Base-by-base conservation (phyloP, 1,140 invertebrate species). In the Macrotrachela quadricornifera region DNA sequence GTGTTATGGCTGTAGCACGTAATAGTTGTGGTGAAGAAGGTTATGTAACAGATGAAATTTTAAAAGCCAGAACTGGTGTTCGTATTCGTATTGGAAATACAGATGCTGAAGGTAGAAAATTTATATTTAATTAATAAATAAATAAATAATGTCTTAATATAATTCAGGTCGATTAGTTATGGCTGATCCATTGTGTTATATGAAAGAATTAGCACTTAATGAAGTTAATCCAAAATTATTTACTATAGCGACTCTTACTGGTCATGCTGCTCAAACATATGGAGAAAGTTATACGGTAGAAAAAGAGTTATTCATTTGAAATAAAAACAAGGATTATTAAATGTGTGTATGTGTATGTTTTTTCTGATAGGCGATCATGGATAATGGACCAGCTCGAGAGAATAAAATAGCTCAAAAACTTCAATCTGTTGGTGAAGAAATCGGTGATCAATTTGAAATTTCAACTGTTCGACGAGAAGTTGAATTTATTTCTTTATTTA, bases 221-320 rank as follows among this genome's bases (percentile, higher is more conserved):
- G 72, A 74, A 51, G 62, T 69, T 0, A 78, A 82, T 63, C 84
- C 88, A 1, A 81, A 91, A 70, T 71, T 96, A 16, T 85, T 88
- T 59, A 96, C 90, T 0, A 79, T 95, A 61, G 90, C 91, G 13
- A 96, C 91, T 2, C 69, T 96, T 44, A 95, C 90, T 17, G 83
- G 84, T 0, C 86, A 92, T 66, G 85, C 84, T 10, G 71, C 71
- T 49, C 66, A 80, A 1, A 77, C 82, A 11, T 79, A 80, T 47
- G 88, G 88, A 17, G 63, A 65, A 13, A 77, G 78, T 51, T 85
- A 86, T 64, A 77, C 80, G n/a, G 83, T 85, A 62, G n/a, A 75
- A 75, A 62, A 41, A 18, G 56, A 48, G 42, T 37, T 45, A 51
- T 56, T 37, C 1, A 40, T 15, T 49, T 47, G 46, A 55, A 30